phyloP scores from a whole-genome alignment of 1,140 invertebrate genomes.

The Drosophila obscura region DNA sequence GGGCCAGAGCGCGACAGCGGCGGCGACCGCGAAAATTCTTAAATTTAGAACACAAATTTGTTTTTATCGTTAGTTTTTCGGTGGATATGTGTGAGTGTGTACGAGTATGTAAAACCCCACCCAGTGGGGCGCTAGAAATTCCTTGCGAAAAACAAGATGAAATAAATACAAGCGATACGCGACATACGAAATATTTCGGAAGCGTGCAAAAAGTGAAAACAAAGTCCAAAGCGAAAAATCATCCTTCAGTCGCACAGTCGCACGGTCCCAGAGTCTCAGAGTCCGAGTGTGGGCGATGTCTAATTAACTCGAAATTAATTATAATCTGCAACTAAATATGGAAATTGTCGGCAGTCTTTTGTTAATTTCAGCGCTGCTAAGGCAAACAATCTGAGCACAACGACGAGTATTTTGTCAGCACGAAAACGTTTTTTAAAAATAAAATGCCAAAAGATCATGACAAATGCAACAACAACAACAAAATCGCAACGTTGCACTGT shows the following conservation, averaged over 20 bases:
- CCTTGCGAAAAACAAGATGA: too few relatives aligned
- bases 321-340: slow-evolving; percentile 36
- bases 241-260: too few relatives aligned
- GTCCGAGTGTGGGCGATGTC: slow-evolving; percentile 46
- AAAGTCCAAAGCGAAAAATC: slow-evolving; percentile 22
- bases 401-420: slow-evolving; percentile 44
- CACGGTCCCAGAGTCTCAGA: not conserved
- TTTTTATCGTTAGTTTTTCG: too few relatives aligned
- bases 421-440: slow-evolving; percentile 59
- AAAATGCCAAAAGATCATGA: slow-evolving; percentile 48
- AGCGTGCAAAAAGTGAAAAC: slow-evolving; percentile 62
- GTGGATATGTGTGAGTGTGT: too few relatives aligned
- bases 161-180: too few relatives aligned
- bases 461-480: slow-evolving; percentile 15
- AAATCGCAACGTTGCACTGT: slow-evolving; percentile 78
- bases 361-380: slow-evolving; percentile 41
- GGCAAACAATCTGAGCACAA: too few relatives aligned
- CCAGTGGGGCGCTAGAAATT: too few relatives aligned
- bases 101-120: too few relatives aligned
- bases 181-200: slow-evolving; percentile 2
- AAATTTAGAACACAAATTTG: slow-evolving; percentile 58
- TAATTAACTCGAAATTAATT: slow-evolving; percentile 49
- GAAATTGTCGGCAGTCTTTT: slow-evolving; percentile 35
- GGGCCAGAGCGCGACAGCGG: too few relatives aligned
- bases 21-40: slow-evolving; percentile 68